A percentile compares a stretch with the other conserved stretches of the same genome.
Evolutionary conservation across 2,797 vertebrate species (phyloP).

Genomic region (Poecilia wingei): DNA sequence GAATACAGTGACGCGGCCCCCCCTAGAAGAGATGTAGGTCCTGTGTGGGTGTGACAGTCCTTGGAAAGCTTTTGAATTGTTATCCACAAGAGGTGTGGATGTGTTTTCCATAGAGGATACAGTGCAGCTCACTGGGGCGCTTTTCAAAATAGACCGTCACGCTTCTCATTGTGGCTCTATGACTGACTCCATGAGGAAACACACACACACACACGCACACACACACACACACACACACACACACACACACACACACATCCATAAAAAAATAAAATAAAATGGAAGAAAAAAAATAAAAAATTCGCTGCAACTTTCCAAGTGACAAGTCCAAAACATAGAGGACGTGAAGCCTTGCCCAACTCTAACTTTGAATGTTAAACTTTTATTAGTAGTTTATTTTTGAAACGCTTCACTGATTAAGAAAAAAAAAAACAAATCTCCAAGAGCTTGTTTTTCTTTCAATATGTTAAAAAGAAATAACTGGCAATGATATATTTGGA

Average conservation of each 20-base stretch:
- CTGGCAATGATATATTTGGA: not conserved
- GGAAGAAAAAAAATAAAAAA: not conserved
- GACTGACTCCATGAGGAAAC: conserved; percentile 37
- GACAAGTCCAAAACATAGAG: conserved; percentile 23
- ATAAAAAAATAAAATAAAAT: conserved; percentile 4
- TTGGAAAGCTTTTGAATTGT: conserved; percentile 35
- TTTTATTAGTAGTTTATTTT: not conserved
- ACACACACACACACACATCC: conserved; percentile 2
- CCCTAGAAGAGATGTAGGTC: conserved; percentile 15
- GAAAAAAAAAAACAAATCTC: too few species aligned
- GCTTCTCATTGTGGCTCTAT: conserved; percentile 39
- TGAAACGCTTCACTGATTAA: not conserved
- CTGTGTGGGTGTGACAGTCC: conserved; percentile 19
- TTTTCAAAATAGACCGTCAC: conserved; percentile 70
- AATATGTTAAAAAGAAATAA: not conserved
- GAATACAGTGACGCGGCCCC: conserved; percentile 7
- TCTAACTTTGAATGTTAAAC: not conserved
- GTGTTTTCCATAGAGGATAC: conserved; percentile 52
- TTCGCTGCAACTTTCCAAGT: conserved; percentile 10
- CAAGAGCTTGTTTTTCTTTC: not conserved
- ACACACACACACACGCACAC: not conserved
- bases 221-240: conserved; percentile 19
- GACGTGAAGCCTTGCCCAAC: not conserved
- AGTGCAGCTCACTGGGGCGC: conserved; percentile 41
- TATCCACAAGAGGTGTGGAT: conserved; percentile 43